Evolutionary conservation across 1,140 invertebrate genomes (phyloP).

Genomic region (Cardiocondyla obscurior): DNA sequence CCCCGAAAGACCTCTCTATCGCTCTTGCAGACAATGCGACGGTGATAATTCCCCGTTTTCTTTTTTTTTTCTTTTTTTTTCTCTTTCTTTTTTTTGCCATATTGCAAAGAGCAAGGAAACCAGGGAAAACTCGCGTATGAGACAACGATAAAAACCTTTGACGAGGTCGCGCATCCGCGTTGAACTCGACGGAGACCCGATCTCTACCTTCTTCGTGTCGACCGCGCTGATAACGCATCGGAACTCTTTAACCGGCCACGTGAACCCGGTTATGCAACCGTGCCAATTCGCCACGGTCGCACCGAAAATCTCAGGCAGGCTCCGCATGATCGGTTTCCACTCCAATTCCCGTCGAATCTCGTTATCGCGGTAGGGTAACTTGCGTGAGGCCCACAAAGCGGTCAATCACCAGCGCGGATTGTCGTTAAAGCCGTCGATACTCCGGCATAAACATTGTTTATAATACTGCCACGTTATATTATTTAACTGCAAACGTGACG

Average conservation of each 20-base stretch:
- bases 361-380: conserved; percentile 8
- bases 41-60: conserved; percentile 36
- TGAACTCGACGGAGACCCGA: neutral
- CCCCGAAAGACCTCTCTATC: conserved; percentile 62
- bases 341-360: conserved; percentile 21
- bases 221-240: neutral
- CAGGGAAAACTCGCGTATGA: neutral
- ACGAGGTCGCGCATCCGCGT: conserved; percentile 16
- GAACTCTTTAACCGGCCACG: neutral
- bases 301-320: neutral
- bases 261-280: conserved; percentile 9
- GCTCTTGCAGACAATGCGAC: conserved; percentile 35
- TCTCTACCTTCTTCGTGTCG: neutral
- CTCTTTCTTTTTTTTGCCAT: too few species aligned
- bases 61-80: too few species aligned
- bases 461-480: neutral
- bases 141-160: conserved; percentile 46
- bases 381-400: conserved; percentile 9
- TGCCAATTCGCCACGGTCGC: neutral
- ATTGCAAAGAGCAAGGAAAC: neutral
- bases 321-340: neutral
- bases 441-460: neutral
- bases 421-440: neutral
- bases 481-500: neutral
- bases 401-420: conserved; percentile 33